Percentiles rank a stretch among this genome's conserved stretches.
Evolutionary conservation across 2,797 vertebrate genomes (phyloP).

Genomic region (Takifugu ocellatus): DNA sequence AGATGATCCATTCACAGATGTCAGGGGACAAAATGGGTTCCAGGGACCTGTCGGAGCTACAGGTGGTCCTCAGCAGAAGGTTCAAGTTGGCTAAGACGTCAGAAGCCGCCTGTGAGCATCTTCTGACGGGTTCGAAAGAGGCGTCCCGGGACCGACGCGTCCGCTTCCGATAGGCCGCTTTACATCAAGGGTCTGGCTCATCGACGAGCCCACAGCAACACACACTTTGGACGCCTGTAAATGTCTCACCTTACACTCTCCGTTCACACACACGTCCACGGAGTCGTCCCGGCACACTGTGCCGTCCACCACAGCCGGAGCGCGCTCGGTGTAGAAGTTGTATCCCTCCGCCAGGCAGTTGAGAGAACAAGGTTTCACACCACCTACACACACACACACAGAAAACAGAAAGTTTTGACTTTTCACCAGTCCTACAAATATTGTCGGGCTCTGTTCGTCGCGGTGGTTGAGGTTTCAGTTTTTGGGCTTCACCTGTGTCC

Average conservation of each 20-base stretch:
- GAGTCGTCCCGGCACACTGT: slow-evolving; percentile 89
- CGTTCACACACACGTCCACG: slow-evolving; percentile 92
- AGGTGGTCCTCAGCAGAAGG: not conserved
- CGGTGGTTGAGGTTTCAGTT: too few relatives aligned
- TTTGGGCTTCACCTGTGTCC: too few relatives aligned
- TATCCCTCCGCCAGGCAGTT: slow-evolving; percentile 96
- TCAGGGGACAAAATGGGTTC: slow-evolving; percentile 22
- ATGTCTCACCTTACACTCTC: slow-evolving; percentile 91
- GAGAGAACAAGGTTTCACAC: slow-evolving; percentile 94
- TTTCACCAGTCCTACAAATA: too few relatives aligned
- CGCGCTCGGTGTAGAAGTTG: slow-evolving; percentile 97
- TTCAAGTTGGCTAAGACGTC: too few relatives aligned
- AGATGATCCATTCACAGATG: slow-evolving; percentile 11
- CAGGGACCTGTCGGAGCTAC: slow-evolving; percentile 16
- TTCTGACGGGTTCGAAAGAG: not conserved
- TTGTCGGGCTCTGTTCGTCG: too few relatives aligned
- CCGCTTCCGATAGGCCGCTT: not conserved
- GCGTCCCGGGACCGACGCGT: not conserved
- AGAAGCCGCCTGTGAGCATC: too few relatives aligned
- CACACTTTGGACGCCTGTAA: too few relatives aligned
- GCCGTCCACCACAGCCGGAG: slow-evolving; percentile 92
- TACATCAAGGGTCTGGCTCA: too few relatives aligned
- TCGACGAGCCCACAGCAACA: too few relatives aligned
- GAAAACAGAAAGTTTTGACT: not conserved
- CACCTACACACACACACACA: slow-evolving; percentile 72